Conservation (phyloP, 2,113 vertebrate species). For the Scomber scombrus region DNA sequence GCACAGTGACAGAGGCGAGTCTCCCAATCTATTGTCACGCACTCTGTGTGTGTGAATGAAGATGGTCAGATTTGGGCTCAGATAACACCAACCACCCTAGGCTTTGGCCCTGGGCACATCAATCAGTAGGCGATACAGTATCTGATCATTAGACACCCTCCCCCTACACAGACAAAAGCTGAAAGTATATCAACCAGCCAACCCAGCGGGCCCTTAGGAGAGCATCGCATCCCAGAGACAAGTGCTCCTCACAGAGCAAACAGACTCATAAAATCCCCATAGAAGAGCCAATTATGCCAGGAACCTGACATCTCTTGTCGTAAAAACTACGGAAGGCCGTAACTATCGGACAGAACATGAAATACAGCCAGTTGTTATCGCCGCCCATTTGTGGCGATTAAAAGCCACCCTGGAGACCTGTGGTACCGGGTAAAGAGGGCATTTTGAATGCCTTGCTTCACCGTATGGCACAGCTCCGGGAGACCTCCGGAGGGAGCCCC, state of each 20-base stretch:
- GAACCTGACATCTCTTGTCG: conserved; percentile 85
- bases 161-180: conserved; percentile 22
- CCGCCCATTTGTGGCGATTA: conserved; percentile 87
- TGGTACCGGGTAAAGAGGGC: conserved; percentile 74
- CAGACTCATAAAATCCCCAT: conserved; percentile 87
- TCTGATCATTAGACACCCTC: conserved; percentile 64
- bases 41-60: conserved; percentile 55
- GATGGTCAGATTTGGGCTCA: conserved; percentile 62
- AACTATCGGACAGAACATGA: conserved; percentile 85
- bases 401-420: conserved; percentile 88
- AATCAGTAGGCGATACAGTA: conserved; percentile 57
- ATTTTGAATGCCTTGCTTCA: conserved; percentile 83
- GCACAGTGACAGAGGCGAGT: conserved; percentile 48
- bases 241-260: conserved; percentile 83
- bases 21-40: conserved; percentile 56
- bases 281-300: conserved; percentile 90
- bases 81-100: conserved; percentile 45
- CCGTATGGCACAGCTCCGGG: conserved; percentile 73
- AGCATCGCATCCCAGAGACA: conserved; percentile 60
- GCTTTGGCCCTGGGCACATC: conserved; percentile 52
- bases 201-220: conserved; percentile 59
- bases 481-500: conserved; percentile 62
- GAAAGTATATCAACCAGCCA: conserved; percentile 62
- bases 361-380: conserved; percentile 91
- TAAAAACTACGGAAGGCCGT: conserved; percentile 87